Evolutionary conservation across 2,113 vertebrate species (phyloP), one percentile per base, ranked within the genome.

Genomic region (Podilymbus podiceps): DNA sequence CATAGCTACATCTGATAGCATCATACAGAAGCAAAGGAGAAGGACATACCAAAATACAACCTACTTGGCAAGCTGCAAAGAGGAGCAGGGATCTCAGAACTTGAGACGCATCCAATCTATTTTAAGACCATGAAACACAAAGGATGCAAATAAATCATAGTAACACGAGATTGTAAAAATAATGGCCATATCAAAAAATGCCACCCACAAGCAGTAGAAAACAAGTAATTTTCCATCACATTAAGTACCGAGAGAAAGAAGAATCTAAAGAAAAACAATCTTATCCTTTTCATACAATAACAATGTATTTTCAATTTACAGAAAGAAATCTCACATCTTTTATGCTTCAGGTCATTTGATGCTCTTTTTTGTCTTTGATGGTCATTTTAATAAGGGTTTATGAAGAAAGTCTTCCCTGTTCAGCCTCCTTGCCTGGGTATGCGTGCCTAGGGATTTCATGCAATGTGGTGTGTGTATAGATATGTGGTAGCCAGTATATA

Each of bases 111-210:
- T 42, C 28, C 31, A 60, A 49, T 12, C 4, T 35, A 7, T 46
- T 96, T 91, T 73, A 82, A 87, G 21, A 12, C 30, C 53, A 53
- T n/a, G 33, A 89, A 93, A 89, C 49, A 85, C 3, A 82, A 85
- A 89, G 8, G 35, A 76, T 76, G 27, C 17, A 75, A 93, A 72
- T 33, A 93, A 87, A 33, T 6, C 7, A 10, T 66, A 44, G 75
- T 33, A 75, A 59, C 14, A 42, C 19, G 38, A 35, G 17, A 78
- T 74, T 87, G 67, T 33, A 86, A 95, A 92, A 81, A 77, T 55
- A 76, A 64, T 25, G 2, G 17, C 9, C 5, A 5, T 79, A 49
- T 42, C 1, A 74, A 79, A 90, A 83, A 17, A 47, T 35, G 27
- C 0, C 1, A 87, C 20, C 14, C 62, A 38, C 15, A 19, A 96